Conservation (phyloP, 2,888 invertebrate genomes). For the Lepidonotus clava region DNA sequence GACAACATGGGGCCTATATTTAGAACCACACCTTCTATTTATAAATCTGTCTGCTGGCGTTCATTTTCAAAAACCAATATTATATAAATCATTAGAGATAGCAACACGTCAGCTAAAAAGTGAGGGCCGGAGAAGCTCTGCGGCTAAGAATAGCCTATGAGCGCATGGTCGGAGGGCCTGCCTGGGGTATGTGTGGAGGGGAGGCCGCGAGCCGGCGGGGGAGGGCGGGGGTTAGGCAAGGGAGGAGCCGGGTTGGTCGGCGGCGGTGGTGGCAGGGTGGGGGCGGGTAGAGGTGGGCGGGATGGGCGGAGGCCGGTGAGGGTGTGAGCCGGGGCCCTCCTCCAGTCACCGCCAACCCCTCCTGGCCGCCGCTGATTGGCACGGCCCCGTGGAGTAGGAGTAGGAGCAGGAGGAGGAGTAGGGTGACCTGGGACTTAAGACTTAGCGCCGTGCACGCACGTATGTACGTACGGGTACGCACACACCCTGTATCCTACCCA, state of each 20-base stretch:
- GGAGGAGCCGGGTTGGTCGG: neutral
- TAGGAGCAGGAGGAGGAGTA: too few relatives aligned
- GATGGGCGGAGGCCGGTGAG: neutral
- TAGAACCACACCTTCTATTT: too few relatives aligned
- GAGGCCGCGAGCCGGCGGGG: neutral
- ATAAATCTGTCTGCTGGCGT: too few relatives aligned
- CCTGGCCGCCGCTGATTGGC: neutral
- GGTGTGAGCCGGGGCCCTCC: neutral
- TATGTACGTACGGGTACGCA: too few relatives aligned
- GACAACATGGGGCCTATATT: neutral
- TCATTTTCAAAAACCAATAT: too few relatives aligned
- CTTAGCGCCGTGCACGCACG: too few relatives aligned
- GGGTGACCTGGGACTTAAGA: too few relatives aligned
- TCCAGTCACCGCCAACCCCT: neutral
- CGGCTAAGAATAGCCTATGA: constrained; percentile 17
- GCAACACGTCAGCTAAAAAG: neutral
- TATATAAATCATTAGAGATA: neutral
- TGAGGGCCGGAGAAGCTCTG: neutral
- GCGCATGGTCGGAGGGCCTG: constrained; percentile 35
- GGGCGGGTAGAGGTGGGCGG: neutral
- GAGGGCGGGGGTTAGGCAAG: neutral
- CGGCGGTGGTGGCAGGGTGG: neutral
- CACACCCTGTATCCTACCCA: too few relatives aligned
- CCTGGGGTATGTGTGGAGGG: neutral
- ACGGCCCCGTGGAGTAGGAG: neutral